These are phyloP conservation scores for Euthynnus affinis DNA, from an alignment of 2,797 vertebrate genomes.

Conservation along the genomic window DNA sequence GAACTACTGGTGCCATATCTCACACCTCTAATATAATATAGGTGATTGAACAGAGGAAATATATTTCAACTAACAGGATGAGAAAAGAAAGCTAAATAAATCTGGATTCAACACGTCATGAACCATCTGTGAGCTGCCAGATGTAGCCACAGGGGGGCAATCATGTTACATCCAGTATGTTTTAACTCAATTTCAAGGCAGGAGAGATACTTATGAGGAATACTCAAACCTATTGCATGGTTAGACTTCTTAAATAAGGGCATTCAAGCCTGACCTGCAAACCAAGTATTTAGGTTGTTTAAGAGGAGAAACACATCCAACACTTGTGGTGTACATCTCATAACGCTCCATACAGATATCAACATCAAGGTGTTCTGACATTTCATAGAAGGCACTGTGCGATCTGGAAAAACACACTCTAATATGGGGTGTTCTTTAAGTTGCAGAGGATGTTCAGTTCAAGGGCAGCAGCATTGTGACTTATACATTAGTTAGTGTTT, in stretches of 20 bases:
- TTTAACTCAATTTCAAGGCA: constrained; percentile 22
- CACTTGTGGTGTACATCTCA: background rate
- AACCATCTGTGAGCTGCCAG: background rate
- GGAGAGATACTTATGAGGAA: constrained; percentile 3
- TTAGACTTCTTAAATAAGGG: constrained; percentile 47
- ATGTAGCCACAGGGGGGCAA: constrained; percentile 65
- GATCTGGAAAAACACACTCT: background rate
- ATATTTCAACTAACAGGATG: background rate
- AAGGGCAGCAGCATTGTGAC: background rate
- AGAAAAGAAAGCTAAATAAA: background rate
- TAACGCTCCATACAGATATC: constrained; percentile 10
- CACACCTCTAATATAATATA: background rate
- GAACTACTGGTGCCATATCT: background rate
- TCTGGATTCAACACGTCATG: background rate
- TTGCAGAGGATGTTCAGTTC: background rate
- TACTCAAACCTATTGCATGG: background rate
- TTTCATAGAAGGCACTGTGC: background rate
- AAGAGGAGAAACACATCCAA: constrained; percentile 18
- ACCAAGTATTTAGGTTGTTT: constrained; percentile 1
- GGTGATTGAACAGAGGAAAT: background rate
- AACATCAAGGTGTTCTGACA: constrained; percentile 4
- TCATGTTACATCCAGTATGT: constrained; percentile 14
- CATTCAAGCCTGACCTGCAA: constrained; percentile 28
- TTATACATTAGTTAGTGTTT: background rate
- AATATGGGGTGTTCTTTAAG: background rate